Percentiles rank a stretch among this genome's conserved stretches.
phyloP scores from a whole-genome alignment of 2,113 vertebrate species.

The Todiramphus chloris region DNA sequence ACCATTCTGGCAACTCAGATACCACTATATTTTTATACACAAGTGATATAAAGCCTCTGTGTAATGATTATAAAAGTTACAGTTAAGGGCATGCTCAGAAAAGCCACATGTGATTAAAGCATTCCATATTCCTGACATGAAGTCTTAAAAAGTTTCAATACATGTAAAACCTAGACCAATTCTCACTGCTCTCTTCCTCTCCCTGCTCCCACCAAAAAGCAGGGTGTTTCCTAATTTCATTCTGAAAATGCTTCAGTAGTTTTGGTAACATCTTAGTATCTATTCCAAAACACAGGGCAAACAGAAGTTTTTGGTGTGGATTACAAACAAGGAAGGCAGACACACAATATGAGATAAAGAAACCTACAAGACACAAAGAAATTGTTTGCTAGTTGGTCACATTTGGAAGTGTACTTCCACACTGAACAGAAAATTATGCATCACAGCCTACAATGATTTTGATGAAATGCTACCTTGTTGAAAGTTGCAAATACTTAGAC shows the following conservation, averaged over 20 bases:
- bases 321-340: background rate
- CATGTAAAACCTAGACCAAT: background rate
- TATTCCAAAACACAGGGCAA: background rate
- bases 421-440: background rate
- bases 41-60: background rate
- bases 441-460: background rate
- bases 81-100: background rate
- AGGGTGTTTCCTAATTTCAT: background rate
- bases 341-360: background rate
- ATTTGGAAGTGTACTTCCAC: background rate
- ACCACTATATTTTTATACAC: accelerated
- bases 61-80: background rate
- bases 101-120: background rate
- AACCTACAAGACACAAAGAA: background rate
- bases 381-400: background rate
- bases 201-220: background rate
- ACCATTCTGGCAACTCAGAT: background rate
- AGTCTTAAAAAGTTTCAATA: background rate
- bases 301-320: background rate
- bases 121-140: background rate
- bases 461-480: background rate
- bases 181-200: background rate
- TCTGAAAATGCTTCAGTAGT: background rate
- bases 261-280: background rate
- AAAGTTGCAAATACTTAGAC: background rate